Percentiles rank a stretch among this genome's conserved stretches.
Evolutionary conservation across 2,888 invertebrate genomes (phyloP).

Genomic region (Diloba caeruleocephala): DNA sequence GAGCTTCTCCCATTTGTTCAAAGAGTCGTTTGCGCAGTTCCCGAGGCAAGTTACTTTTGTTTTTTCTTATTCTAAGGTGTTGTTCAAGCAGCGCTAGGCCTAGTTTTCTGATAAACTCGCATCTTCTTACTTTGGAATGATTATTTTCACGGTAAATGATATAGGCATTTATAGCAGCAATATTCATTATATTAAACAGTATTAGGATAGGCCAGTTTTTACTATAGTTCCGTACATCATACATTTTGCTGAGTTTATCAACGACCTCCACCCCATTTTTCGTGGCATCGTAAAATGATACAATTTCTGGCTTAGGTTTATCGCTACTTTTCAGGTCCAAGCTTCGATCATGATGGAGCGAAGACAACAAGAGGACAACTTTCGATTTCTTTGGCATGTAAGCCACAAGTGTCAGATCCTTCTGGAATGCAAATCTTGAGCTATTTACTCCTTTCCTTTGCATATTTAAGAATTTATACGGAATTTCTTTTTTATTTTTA

Average conservation of each 20-base stretch:
- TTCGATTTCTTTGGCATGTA: slow-evolving; percentile 22
- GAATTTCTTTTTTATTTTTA: slow-evolving; percentile 18
- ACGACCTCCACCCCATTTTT: slow-evolving; percentile 23
- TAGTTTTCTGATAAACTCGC: slow-evolving; percentile 21
- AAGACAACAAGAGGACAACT: slow-evolving; percentile 16
- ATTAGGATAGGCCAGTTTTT: slow-evolving; percentile 25
- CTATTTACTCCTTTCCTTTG: slow-evolving; percentile 10
- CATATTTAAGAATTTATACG: slow-evolving; percentile 4
- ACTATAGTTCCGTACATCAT: slow-evolving; percentile 24
- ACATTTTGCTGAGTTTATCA: slow-evolving; percentile 20
- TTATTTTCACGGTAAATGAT: slow-evolving; percentile 28
- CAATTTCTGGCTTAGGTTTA: slow-evolving; percentile 26
- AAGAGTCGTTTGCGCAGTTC: slow-evolving; percentile 25
- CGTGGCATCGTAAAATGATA: slow-evolving; percentile 24
- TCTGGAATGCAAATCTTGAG: slow-evolving; percentile 21
- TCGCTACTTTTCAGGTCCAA: slow-evolving; percentile 10
- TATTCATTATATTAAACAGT: slow-evolving; percentile 26
- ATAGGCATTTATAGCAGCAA: slow-evolving; percentile 21
- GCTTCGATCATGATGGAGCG: slow-evolving; percentile 12
- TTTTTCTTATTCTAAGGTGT: slow-evolving; percentile 10
- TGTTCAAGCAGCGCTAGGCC: slow-evolving; percentile 19
- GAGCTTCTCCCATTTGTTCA: slow-evolving; percentile 25
- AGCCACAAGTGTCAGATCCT: slow-evolving; percentile 23
- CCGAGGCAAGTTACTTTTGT: slow-evolving; percentile 26
- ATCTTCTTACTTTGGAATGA: slow-evolving; percentile 11